Conservation (phyloP, 2,113 vertebrate species). For the Riparia riparia region DNA sequence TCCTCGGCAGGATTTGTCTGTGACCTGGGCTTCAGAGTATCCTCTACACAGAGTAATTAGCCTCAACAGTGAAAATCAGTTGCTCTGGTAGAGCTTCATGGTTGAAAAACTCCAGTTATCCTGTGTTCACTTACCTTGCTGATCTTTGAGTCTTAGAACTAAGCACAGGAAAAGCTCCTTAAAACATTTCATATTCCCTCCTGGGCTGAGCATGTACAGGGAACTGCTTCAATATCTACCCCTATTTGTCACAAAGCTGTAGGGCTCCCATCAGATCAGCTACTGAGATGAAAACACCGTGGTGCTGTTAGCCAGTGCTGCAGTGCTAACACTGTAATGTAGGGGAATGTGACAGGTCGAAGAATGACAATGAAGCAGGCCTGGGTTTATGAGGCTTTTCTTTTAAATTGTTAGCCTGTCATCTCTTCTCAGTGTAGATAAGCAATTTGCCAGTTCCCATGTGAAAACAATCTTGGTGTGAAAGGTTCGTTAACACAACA, state of each 20-base stretch:
- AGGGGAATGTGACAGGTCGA: background rate
- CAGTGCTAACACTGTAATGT: background rate
- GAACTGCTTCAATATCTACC: background rate
- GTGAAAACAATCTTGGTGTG: background rate
- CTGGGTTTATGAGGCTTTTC: background rate
- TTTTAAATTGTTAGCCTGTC: background rate
- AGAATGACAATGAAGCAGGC: background rate
- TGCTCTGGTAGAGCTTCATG: background rate
- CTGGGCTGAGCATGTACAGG: background rate
- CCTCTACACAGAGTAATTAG: background rate
- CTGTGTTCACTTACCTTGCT: background rate
- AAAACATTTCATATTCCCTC: background rate
- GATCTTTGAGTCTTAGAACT: background rate
- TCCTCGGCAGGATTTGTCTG: background rate
- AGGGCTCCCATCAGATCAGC: background rate
- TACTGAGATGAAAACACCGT: fast-evolving
- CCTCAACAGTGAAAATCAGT: background rate
- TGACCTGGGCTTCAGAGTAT: background rate
- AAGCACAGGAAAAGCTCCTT: background rate
- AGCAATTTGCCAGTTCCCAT: background rate
- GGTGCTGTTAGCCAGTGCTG: background rate
- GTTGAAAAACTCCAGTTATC: background rate
- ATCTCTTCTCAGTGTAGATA: background rate
- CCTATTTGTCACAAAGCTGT: background rate
- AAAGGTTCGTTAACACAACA: background rate